Base-by-base conservation (phyloP, 2,113 vertebrate species). In the Thamnaconus septentrionalis region DNA sequence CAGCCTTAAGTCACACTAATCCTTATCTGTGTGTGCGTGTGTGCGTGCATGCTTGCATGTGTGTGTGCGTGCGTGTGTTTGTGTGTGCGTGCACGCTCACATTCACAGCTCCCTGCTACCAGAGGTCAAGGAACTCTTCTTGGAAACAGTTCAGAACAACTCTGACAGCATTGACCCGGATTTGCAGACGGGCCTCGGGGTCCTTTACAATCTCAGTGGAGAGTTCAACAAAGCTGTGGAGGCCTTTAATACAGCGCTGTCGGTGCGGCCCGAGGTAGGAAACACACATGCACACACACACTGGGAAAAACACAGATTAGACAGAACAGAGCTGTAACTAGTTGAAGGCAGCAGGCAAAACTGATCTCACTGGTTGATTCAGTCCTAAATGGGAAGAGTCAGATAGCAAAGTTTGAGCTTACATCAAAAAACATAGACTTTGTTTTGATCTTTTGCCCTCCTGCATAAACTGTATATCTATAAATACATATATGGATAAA, bases 161-260 rank as follows among this genome's bases (percentile, higher is more conserved):
- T 92, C 93, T 39, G 95, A 98, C 51, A 76, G 86, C 80, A 92
- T 98, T 8, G 95, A 99, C 78, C 95, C 97, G 3, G 97, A 99
- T 87, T 90, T 99, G 65, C 97, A 99, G 90, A 99, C 97, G 0
- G 97, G 96, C 53, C 93, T 99, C 3, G 97, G 97, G 6, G 97
- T 99, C 7, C 93, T 99, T 45, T 99, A 94, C 85, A 98, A 99
- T 78, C 90, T 99, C 85, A 98, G 94, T 3, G 92, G 94, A 59
- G 97, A 98, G 91, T 99, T 97, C 85, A 96, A 96, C 85, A 94
- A 95, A 92, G 97, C 97, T 11, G 96, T 99, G 72, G 97, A 98
- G 52, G 96, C 96, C 66, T 99, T 99, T 84, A 98, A 96, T 8
- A 94, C 94, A 18, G 97, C 97, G 52, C 92, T 99, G 84, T 95